phyloP scores from a whole-genome alignment of 2,797 vertebrate species.

The Austrolebias charrua region DNA sequence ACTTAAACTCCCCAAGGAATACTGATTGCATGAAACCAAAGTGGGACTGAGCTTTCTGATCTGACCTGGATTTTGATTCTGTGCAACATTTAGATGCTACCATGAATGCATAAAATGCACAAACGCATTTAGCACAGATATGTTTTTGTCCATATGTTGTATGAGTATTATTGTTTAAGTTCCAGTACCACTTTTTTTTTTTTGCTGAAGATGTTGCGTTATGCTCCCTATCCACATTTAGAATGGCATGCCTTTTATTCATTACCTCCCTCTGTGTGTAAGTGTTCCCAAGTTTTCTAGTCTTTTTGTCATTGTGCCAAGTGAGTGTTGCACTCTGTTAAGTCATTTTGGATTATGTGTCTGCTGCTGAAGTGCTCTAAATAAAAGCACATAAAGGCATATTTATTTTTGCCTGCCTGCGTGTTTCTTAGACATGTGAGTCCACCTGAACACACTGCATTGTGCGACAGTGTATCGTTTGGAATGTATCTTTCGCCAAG shows the following conservation, averaged over 20 bases:
- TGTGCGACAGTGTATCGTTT: background rate
- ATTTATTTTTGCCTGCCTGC: background rate
- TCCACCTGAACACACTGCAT: background rate
- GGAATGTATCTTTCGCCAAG: constrained; percentile 7
- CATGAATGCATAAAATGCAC: constrained; percentile 1
- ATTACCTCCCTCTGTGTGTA: background rate
- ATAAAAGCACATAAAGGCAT: background rate
- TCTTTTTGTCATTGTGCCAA: constrained; percentile 1
- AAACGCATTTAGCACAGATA: background rate
- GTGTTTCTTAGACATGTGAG: background rate
- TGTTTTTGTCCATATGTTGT: background rate
- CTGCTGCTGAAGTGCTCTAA: background rate
- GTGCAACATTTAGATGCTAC: constrained; percentile 5
- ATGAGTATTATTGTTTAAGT: background rate
- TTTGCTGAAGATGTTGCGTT: background rate
- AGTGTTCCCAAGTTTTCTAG: background rate
- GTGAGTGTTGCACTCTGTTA: background rate
- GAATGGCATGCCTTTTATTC: background rate
- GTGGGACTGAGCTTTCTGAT: constrained; percentile 22
- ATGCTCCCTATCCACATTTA: background rate
- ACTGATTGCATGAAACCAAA: constrained; percentile 1
- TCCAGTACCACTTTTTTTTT: background rate
- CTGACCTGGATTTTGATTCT: constrained; percentile 7
- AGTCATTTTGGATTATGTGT: constrained; percentile 3
- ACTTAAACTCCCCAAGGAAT: constrained; percentile 8